Base-by-base conservation (phyloP, 2,888 invertebrate genomes). In the Polydrusus cervinus region DNA sequence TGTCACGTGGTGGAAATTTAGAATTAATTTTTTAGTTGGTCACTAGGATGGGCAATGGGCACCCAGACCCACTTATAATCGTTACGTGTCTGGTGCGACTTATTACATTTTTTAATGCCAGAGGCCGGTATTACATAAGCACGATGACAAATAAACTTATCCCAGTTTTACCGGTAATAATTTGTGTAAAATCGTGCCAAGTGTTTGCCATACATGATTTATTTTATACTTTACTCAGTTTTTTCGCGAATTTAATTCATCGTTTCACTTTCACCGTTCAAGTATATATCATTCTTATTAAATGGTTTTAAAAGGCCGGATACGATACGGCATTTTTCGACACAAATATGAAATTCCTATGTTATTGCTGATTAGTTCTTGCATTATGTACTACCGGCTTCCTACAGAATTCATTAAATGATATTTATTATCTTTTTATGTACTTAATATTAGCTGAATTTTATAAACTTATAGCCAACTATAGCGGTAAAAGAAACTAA, bases 191-290 rank as follows among this genome's bases (percentile, higher is more conserved):
- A 51, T 25, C 51, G 25, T 51, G 51, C 25, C 51, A 51, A 51
- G 13, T 51, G 51, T 25, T 20, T 20, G 25, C 25, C 25, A 51
- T 25, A 51, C 11, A 51, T 25, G 51, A 51, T 51, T 51, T 51
- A 25, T 20, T 51, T 25, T 5, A n/a, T n/a, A 25, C 25, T 45
- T 49, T 49, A 18, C 16, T 14, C 18, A 51, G 13, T 51, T 51
- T 51, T 49, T 25, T 51, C 51, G 25, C 25, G 5, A 25, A 25
- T 25, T 25, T 25, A 3, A 5, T 25, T 25, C 25, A 25, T 1
- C 25, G 25, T 25, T 49, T 49, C 9, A 51, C 51, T 51, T 51
- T 51, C 51, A 51, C 51, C 18, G 49, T 25, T 25, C 25, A 25
- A 25, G 25, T 25, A 25, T 25, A 25, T 25, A 25, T 25, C 1